phyloP scores from a whole-genome alignment of 1,140 invertebrate species.

The Rhopalosiphum padi region DNA sequence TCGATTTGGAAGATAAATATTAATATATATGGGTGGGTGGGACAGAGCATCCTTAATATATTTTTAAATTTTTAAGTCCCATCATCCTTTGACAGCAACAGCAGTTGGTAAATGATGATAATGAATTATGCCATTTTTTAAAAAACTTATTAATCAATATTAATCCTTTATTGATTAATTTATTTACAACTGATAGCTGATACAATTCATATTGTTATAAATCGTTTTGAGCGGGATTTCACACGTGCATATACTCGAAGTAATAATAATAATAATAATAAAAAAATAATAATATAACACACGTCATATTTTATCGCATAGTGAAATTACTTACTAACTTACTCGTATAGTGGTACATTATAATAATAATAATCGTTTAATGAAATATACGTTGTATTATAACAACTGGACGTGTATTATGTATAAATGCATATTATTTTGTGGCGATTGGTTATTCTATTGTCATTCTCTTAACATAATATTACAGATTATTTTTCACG shows the following conservation, averaged over 20 bases:
- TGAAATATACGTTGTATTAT: background rate
- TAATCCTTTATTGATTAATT: too few relatives aligned
- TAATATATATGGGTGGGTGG: background rate
- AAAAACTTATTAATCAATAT: background rate
- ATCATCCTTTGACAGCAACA: background rate
- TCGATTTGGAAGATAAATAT: background rate
- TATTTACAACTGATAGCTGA: background rate
- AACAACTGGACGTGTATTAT: background rate
- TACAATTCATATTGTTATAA: background rate
- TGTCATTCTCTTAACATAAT: background rate
- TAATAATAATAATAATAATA: too few relatives aligned
- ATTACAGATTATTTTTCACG: background rate
- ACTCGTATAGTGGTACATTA: too few relatives aligned
- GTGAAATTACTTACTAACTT: too few relatives aligned
- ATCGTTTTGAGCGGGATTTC: too few relatives aligned
- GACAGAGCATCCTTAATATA: background rate
- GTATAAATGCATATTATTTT: background rate
- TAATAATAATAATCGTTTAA: background rate
- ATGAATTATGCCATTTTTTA: background rate
- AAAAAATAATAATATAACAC: too few relatives aligned
- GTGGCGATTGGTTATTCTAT: background rate
- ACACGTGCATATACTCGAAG: too few relatives aligned
- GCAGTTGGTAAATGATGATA: background rate
- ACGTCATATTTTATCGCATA: too few relatives aligned
- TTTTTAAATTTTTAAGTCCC: background rate